A percentile compares a stretch with the other conserved stretches of the same genome.
Evolutionary conservation across 1,140 invertebrate genomes (phyloP).

Genomic region (Rhynchophorus ferrugineus): DNA sequence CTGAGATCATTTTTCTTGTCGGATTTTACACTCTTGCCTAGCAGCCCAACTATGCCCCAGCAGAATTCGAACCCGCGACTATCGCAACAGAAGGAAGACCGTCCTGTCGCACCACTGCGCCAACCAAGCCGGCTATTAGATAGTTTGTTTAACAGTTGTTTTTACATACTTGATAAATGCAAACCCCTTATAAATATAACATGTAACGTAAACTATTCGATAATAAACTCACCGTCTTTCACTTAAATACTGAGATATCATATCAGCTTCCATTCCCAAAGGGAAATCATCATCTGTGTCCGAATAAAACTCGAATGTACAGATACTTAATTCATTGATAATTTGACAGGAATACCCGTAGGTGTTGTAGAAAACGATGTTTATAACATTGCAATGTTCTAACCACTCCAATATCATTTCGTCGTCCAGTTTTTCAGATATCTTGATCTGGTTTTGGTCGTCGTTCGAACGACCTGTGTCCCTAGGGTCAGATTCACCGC

Average conservation of each 20-base stretch:
- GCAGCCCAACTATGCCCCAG: no score
- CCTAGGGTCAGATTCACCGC: constrained; percentile 24
- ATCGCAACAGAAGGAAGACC: no score
- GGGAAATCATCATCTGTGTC: constrained; percentile 37
- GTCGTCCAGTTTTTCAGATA: constrained; percentile 32
- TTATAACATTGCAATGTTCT: constrained; percentile 50
- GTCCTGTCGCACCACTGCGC: no score
- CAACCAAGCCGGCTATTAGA: no score
- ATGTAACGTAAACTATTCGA: no score
- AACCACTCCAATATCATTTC: constrained; percentile 33
- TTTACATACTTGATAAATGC: no score
- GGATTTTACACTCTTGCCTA: no score
- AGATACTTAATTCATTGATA: constrained; percentile 45
- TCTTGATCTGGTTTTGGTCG: constrained; percentile 12
- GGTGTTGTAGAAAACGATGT: constrained; percentile 57
- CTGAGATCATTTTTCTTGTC: no score
- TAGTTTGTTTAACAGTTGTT: no score
- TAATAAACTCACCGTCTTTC: constrained; percentile 22
- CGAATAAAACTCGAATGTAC: constrained; percentile 32
- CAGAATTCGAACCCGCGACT: no score
- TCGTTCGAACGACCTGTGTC: constrained; percentile 7
- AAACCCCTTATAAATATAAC: no score
- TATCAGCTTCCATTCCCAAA: constrained; percentile 35
- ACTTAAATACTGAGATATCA: constrained; percentile 27
- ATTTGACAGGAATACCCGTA: constrained; percentile 53